Base-by-base conservation (phyloP, 2,888 invertebrate species). In the Sphinx pinastri region DNA sequence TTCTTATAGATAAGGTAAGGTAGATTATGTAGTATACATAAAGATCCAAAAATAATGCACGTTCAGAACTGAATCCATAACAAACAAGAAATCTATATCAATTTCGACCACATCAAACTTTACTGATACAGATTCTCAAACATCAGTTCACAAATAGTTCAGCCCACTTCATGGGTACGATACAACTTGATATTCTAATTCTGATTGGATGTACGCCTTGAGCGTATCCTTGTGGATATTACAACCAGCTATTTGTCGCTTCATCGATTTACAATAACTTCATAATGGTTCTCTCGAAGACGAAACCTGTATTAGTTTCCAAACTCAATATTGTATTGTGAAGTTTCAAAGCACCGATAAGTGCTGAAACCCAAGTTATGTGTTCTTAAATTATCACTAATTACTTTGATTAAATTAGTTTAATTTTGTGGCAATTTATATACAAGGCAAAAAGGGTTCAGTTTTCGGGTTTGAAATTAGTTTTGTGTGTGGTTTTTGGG, bases 151-250 rank as follows among this genome's bases (percentile, higher is more conserved):
- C 25, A 47, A 68, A 55, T 77, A 70, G 75, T 71, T 55, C 75
- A 75, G 75, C 79, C 82, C 80, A 88, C 88, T 86, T 89, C 88
- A 88, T 87, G 82, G 85, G 82, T 84, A 86, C 82, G 77, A 78
- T 79, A 79, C 76, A 86, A 89, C 82, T 88, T 87, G 71, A 80
- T 76, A 87, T 88, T 84, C 83, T 84, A 84, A 90, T 88, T 87
- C 84, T 87, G 89, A 88, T 90, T 87, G 82, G 76, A 85, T 84
- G 84, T 84, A 81, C 82, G 72, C 84, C 84, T 75, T 83, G 83
- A 84, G 81, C 78, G 76, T 78, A 80, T 16, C 75, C 74, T 74
- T 80, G 75, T 77, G 78, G 86, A 87, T 86, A 88, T 88, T 87
- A 83, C 84, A 84, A 78, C 77, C 82, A 79, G 84, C 83, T 84